Conservation (phyloP, 2,888 invertebrate species). For the Drosophila kanekoi region DNA sequence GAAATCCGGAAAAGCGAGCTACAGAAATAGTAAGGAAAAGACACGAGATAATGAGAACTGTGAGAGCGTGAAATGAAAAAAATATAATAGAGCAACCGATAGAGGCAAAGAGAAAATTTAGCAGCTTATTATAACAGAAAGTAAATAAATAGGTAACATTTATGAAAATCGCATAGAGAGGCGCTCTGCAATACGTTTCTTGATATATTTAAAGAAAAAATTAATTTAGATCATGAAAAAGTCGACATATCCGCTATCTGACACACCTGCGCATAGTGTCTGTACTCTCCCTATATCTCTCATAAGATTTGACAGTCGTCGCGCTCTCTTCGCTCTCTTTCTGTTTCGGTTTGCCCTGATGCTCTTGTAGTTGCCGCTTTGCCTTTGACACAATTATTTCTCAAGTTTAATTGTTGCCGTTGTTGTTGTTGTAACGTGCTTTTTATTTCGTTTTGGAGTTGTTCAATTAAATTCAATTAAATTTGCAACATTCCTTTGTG, state of each 20-base stretch:
- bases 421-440: conserved; percentile 24
- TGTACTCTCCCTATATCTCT: conserved; percentile 10
- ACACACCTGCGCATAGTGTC: conserved; percentile 27
- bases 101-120: neutral
- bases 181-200: neutral
- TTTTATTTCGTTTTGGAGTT: conserved; percentile 60
- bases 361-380: conserved; percentile 35
- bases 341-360: neutral
- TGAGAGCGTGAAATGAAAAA: neutral
- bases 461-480: conserved; percentile 76
- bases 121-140: too few relatives aligned
- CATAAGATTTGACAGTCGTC: conserved; percentile 14
- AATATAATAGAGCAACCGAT: neutral
- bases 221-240: conserved; percentile 13
- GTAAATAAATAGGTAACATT: neutral
- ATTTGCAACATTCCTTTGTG: conserved; percentile 51
- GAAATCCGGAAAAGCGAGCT: neutral
- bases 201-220: too few relatives aligned
- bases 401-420: conserved; percentile 31
- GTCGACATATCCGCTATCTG: neutral
- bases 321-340: neutral
- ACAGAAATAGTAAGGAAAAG: neutral
- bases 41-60: too few relatives aligned
- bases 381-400: conserved; percentile 75
- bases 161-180: neutral